These are phyloP conservation scores for Stegastes partitus DNA, from an alignment of 2,113 vertebrate species.

Conservation along the genomic window DNA sequence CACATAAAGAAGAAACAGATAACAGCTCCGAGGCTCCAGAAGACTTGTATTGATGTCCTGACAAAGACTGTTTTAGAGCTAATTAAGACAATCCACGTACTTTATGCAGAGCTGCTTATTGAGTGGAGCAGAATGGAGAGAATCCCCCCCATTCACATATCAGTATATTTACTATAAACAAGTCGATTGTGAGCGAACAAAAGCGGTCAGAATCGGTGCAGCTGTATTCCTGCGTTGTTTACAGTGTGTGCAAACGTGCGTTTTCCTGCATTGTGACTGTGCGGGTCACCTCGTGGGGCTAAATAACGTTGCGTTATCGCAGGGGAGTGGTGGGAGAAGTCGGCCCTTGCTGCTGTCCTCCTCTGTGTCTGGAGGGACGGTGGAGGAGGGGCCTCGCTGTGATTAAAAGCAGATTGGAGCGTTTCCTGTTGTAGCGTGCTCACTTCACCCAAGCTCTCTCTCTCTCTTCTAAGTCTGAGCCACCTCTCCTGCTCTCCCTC, in stretches of 20 bases:
- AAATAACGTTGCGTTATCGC: slow-evolving; percentile 54
- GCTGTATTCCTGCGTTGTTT: slow-evolving; percentile 26
- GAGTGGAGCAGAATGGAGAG: slow-evolving; percentile 34
- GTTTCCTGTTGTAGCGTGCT: slow-evolving; percentile 90
- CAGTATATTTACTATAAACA: slow-evolving; percentile 42
- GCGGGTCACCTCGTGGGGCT: slow-evolving; percentile 10
- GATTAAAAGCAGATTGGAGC: slow-evolving; percentile 93
- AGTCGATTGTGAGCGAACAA: slow-evolving; percentile 33
- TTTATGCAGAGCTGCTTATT: slow-evolving; percentile 27
- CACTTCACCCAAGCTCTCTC: slow-evolving; percentile 63
- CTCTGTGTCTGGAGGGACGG: slow-evolving; percentile 50
- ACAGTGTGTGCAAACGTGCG: not conserved
- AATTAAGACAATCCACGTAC: slow-evolving; percentile 49
- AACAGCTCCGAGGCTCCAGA: slow-evolving; percentile 31
- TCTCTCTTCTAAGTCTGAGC: slow-evolving; percentile 20
- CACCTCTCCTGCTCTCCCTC: slow-evolving; percentile 64
- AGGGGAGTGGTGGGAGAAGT: slow-evolving; percentile 61
- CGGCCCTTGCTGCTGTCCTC: slow-evolving; percentile 45
- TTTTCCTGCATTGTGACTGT: slow-evolving; percentile 8
- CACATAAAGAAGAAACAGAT: slow-evolving; percentile 26
- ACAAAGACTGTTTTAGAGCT: slow-evolving; percentile 44
- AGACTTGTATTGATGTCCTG: slow-evolving; percentile 46
- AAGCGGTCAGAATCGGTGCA: slow-evolving; percentile 28
- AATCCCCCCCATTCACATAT: slow-evolving; percentile 13
- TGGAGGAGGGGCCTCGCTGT: slow-evolving; percentile 74